phyloP scores from a whole-genome alignment of 2,797 vertebrate species.

The Eidolon dupreanum region DNA sequence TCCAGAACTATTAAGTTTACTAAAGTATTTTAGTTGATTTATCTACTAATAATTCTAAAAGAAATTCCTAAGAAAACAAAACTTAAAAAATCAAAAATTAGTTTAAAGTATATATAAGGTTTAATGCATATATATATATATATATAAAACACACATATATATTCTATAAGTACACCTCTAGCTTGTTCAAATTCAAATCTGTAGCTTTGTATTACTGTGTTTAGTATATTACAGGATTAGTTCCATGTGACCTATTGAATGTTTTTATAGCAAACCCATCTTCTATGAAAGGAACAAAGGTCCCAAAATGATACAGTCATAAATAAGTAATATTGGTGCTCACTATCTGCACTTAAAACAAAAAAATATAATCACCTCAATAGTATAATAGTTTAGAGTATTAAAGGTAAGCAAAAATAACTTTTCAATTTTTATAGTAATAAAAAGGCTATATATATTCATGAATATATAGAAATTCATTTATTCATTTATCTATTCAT shows the following conservation, averaged over 20 bases:
- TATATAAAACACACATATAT: neutral
- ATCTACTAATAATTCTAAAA: neutral
- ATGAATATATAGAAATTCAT: neutral
- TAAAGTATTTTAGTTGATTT: neutral
- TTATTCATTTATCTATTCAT: neutral
- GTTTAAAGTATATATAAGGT: neutral
- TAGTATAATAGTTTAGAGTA: neutral
- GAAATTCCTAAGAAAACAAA: slow-evolving; percentile 10
- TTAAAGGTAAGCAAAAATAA: neutral
- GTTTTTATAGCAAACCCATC: neutral
- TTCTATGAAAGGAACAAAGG: neutral
- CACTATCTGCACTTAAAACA: neutral
- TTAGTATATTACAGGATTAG: neutral
- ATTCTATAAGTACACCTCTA: neutral
- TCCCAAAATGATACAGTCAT: neutral
- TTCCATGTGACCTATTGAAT: neutral
- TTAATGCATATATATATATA: neutral
- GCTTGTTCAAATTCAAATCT: neutral
- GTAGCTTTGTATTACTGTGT: neutral
- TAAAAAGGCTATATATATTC: neutral
- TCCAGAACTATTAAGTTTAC: neutral
- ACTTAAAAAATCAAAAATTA: neutral
- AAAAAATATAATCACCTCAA: neutral
- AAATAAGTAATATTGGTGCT: neutral
- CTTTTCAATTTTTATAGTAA: neutral